These are phyloP conservation scores for Ostrea edulis DNA, from an alignment of 1,140 invertebrate species.

Conservation along the genomic window DNA sequence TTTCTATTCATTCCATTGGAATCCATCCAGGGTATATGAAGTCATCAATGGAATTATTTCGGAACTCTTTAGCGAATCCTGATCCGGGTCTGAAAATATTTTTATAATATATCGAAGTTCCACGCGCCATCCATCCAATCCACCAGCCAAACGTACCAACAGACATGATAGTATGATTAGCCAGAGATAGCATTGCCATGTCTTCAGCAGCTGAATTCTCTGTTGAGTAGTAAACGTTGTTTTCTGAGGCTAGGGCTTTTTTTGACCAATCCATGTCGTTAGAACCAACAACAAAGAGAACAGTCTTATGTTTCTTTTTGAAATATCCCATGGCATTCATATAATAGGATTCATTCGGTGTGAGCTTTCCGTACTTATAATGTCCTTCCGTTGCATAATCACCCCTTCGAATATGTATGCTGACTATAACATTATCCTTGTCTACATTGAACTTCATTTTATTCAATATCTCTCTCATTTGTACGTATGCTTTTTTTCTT, in stretches of 20 bases:
- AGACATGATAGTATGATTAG: constrained; percentile 73
- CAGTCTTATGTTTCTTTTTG: constrained; percentile 46
- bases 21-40: constrained; percentile 62
- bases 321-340: constrained; percentile 58
- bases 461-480: neutral
- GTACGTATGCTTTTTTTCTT: neutral
- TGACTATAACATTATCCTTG: constrained; percentile 48
- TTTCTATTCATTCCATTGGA: constrained; percentile 3
- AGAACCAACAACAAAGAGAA: constrained; percentile 62
- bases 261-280: constrained; percentile 55
- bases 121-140: constrained; percentile 69
- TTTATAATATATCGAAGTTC: constrained; percentile 70
- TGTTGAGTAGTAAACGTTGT: constrained; percentile 41
- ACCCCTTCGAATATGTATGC: constrained; percentile 64
- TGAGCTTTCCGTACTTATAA: constrained; percentile 56
- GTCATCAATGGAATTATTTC: constrained; percentile 50
- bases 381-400: constrained; percentile 46
- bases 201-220: constrained; percentile 61
- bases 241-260: constrained; percentile 38
- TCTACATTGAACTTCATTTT: constrained; percentile 24
- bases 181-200: constrained; percentile 64
- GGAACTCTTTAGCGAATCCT: constrained; percentile 48
- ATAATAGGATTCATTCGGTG: constrained; percentile 56
- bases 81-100: constrained; percentile 58
- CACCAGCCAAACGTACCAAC: constrained; percentile 75